Base-by-base conservation (phyloP, 2,888 invertebrate species). In the Drosophila anomalipes region DNA sequence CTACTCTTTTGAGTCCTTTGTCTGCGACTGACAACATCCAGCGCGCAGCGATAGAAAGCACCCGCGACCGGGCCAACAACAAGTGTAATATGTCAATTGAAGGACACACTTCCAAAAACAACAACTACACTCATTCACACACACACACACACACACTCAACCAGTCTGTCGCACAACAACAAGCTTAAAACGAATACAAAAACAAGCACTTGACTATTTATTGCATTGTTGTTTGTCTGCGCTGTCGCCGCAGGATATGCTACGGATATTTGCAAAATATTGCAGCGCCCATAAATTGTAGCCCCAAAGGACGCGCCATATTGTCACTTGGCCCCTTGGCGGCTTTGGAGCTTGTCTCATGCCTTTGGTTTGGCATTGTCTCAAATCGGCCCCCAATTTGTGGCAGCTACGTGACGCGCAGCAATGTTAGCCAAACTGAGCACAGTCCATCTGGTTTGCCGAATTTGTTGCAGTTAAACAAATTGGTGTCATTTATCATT, bases 81-180 rank as follows among this genome's bases (percentile, higher is more conserved):
- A 89, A 86, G 88, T 82, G 81, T 87, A 89, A 87, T 87, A 89
- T 89, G 89, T 87, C 87, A 89, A 87, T 83, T 87, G 88, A 87
- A 87, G 87, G 82, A 80, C 82, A 79, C 66, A 72, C 60, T 68
- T 58, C 32, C 12, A 35, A 69, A 81, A 74, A 74, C 82, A 74
- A 68, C 69, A 57, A 49, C 47, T 26, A 65, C 54, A 41, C 30
- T 59, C 39, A 28, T 32, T 32, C n/a, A 22, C 35, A 51, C 39
- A 57, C 28, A 61, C 16, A 61, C 16, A 39, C 30, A 52, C 10
- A 41, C 53, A 39, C 22, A 52, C 14, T 14, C 10, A 59, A 26
- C 7, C 22, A 47, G 47, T 22, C 33, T 22, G 26, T 41, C 37
- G 16, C 64, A 58, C 52, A 59, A 28, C 47, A 37, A 70, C 70